Percentiles rank a stretch among this genome's conserved stretches.
phyloP scores from a whole-genome alignment of 2,888 invertebrate species.

The Pollenia angustigena region DNA sequence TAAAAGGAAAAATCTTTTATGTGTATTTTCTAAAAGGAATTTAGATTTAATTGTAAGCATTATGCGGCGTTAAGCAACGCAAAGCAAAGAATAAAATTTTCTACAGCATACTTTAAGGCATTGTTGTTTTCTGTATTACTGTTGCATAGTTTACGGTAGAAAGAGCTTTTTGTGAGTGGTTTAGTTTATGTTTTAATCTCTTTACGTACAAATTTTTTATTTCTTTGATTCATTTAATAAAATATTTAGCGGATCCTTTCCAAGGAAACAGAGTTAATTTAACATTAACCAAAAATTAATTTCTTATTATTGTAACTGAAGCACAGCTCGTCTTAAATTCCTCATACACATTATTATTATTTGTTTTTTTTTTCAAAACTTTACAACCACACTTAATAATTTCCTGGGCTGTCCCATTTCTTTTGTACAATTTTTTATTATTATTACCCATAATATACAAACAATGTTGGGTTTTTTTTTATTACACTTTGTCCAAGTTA shows the following conservation, averaged over 20 bases:
- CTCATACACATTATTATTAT: too few relatives aligned
- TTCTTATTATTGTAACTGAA: too few relatives aligned
- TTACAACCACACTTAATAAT: too few relatives aligned
- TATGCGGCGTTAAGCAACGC: constrained; percentile 26
- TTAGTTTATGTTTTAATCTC: background rate
- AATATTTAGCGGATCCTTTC: background rate
- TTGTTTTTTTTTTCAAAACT: too few relatives aligned
- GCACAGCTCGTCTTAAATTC: too few relatives aligned
- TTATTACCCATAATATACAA: background rate
- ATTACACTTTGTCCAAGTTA: constrained; percentile 9
- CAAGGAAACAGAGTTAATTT: too few relatives aligned
- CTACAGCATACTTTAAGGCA: constrained; percentile 58
- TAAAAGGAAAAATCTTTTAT: constrained; percentile 53
- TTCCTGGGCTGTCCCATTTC: background rate
- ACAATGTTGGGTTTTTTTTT: background rate
- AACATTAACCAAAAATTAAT: too few relatives aligned
- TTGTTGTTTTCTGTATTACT: constrained; percentile 29
- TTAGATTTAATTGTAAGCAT: constrained; percentile 57
- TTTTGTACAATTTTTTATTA: background rate
- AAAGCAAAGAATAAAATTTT: constrained; percentile 38
- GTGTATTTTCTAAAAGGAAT: constrained; percentile 41
- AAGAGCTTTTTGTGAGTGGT: background rate
- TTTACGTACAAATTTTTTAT: background rate
- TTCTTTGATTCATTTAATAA: too few relatives aligned
- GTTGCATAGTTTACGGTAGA: constrained; percentile 41